These are phyloP conservation scores for Pocota personata DNA, from an alignment of 2,888 invertebrate species.

Conservation along the genomic window DNA sequence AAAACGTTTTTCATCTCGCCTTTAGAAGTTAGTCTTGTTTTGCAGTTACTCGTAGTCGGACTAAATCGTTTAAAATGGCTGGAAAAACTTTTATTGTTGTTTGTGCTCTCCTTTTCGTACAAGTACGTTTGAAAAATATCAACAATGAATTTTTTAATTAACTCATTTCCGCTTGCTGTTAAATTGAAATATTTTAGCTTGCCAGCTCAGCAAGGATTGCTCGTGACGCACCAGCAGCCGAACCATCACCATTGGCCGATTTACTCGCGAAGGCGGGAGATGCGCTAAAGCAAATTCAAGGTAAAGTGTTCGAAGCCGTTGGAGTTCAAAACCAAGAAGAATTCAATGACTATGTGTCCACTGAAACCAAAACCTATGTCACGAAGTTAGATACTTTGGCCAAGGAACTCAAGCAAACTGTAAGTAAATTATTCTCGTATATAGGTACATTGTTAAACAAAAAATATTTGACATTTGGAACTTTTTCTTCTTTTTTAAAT, in stretches of 20 bases:
- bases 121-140: slow-evolving; percentile 32
- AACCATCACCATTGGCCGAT: slow-evolving; percentile 13
- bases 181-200: slow-evolving; percentile 40
- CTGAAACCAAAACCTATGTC: slow-evolving; percentile 35
- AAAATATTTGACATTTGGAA: too few species aligned
- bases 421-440: slow-evolving; percentile 33
- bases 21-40: slow-evolving; percentile 61
- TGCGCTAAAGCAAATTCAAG: slow-evolving; percentile 38
- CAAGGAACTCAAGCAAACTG: slow-evolving; percentile 47
- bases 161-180: not conserved
- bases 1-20: slow-evolving; percentile 58
- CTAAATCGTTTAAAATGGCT: slow-evolving; percentile 56
- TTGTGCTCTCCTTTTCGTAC: slow-evolving; percentile 61
- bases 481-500: too few species aligned
- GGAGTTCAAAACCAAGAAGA: slow-evolving; percentile 52
- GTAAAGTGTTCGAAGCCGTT: slow-evolving; percentile 31
- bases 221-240: slow-evolving; percentile 56
- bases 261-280: slow-evolving; percentile 33
- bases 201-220: slow-evolving; percentile 56
- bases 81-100: slow-evolving; percentile 55
- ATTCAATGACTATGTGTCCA: slow-evolving; percentile 35
- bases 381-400: slow-evolving; percentile 22
- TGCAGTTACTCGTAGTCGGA: slow-evolving; percentile 55
- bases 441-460: too few species aligned
- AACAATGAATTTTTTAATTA: not conserved